These are phyloP conservation scores for Popillia japonica DNA, from an alignment of 1,140 invertebrate species.

Conservation along the genomic window DNA sequence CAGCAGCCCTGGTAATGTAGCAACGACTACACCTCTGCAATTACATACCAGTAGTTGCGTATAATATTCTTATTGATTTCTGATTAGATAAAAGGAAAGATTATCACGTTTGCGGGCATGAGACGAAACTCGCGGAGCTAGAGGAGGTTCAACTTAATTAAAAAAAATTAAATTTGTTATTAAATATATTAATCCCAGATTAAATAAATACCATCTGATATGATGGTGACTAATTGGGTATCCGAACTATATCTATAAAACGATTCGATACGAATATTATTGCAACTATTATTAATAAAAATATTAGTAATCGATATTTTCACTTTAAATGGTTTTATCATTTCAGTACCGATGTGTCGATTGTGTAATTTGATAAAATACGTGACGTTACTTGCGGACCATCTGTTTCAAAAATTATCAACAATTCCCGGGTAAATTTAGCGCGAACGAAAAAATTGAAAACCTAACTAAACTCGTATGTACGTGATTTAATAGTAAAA, in stretches of 20 bases:
- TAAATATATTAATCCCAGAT: not conserved
- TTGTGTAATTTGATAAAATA: constrained; percentile 24
- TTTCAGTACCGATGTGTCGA: constrained; percentile 12
- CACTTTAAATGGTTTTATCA: constrained; percentile 23
- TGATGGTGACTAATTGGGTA: not conserved
- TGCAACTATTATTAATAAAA: not conserved
- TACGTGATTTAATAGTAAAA: no score
- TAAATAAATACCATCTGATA: not conserved
- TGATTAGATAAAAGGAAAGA: no score
- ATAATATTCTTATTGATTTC: no score
- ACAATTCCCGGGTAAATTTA: no score
- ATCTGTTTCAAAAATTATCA: constrained; percentile 30
- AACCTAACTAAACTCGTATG: no score
- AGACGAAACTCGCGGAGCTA: no score
- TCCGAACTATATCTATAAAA: not conserved
- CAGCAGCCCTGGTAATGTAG: no score
- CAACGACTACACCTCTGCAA: no score
- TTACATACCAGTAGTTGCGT: no score
- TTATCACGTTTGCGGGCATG: no score
- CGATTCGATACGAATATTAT: not conserved
- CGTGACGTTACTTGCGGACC: constrained; percentile 8
- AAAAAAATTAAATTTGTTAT: not conserved
- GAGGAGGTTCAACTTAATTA: no score
- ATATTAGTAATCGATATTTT: constrained; percentile 11
- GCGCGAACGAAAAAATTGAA: no score